A percentile compares a stretch with the other conserved stretches of the same genome.
These are phyloP conservation scores for Apoda limacodes DNA, from an alignment of 2,888 invertebrate species.

Conservation along the genomic window DNA sequence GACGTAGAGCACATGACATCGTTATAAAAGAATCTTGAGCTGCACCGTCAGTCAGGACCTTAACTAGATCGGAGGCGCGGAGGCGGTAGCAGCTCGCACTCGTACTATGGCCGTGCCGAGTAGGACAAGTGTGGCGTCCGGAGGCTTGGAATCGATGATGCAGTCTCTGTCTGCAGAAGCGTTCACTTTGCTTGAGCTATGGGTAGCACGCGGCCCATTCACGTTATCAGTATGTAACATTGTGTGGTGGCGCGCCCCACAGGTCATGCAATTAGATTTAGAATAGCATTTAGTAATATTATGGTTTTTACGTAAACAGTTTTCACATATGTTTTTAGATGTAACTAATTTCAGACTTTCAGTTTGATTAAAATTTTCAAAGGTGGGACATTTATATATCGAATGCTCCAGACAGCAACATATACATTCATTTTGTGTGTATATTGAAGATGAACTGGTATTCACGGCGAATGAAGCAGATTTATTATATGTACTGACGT, in stretches of 20 bases:
- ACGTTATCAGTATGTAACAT: constrained; percentile 1
- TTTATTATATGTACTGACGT: background rate
- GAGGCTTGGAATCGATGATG: too few species aligned
- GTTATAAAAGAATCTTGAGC: constrained; percentile 9
- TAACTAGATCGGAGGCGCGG: background rate
- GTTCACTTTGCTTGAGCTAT: background rate
- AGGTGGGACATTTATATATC: constrained; percentile 3
- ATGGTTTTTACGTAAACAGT: constrained; percentile 4
- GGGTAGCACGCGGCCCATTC: background rate
- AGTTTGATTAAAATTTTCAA: background rate
- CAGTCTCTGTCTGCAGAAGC: background rate
- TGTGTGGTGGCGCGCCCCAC: constrained; percentile 7
- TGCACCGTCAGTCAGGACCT: constrained; percentile 7
- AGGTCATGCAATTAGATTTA: constrained; percentile 1
- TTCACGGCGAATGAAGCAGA: too few species aligned
- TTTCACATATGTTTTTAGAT: constrained; percentile 1
- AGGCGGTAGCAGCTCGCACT: background rate
- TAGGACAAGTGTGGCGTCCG: background rate
- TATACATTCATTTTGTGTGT: background rate
- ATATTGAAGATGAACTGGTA: too few species aligned
- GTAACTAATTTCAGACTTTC: background rate
- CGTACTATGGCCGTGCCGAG: background rate
- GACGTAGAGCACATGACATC: constrained; percentile 2
- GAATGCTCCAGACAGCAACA: constrained; percentile 3
- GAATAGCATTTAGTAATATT: constrained; percentile 1